Evolutionary conservation across 2,888 invertebrate genomes (phyloP).

Genomic region (Omphaloscelis lunosa): DNA sequence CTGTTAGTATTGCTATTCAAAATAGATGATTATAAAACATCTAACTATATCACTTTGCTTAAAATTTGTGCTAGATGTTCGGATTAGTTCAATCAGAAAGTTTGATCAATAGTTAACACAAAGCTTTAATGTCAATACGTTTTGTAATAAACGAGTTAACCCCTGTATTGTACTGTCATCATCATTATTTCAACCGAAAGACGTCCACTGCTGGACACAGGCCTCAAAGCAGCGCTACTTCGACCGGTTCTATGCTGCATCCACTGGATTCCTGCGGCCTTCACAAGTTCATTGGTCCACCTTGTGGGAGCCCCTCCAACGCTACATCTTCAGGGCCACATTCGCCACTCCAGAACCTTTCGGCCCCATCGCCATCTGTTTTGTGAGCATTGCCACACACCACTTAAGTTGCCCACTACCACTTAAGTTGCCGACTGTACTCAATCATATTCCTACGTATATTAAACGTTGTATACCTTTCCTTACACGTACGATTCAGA

Average conservation of each 20-base stretch:
- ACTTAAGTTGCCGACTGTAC: neutral
- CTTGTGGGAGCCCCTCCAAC: too few species aligned
- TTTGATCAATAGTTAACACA: neutral
- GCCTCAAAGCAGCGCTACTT: too few species aligned
- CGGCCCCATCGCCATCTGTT: too few species aligned
- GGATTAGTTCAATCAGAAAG: neutral
- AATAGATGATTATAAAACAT: neutral
- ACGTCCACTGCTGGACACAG: too few species aligned
- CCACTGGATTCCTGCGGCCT: too few species aligned
- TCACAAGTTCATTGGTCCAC: too few species aligned
- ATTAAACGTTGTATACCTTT: conserved; percentile 9
- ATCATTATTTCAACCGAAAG: too few species aligned
- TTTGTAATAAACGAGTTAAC: neutral
- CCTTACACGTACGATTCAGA: neutral
- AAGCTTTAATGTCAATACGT: neutral
- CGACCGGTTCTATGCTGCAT: too few species aligned
- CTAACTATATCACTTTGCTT: neutral
- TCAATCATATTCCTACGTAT: neutral
- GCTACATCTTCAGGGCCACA: too few species aligned
- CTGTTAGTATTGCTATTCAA: neutral
- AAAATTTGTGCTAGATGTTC: neutral
- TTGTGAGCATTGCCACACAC: too few species aligned
- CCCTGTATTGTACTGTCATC: neutral
- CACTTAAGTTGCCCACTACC: too few species aligned
- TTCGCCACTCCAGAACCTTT: too few species aligned